Evolutionary conservation across 1,140 invertebrate species (phyloP), one percentile per base, ranked within the genome.

Genomic region (Pygmarrhopalites habei): DNA sequence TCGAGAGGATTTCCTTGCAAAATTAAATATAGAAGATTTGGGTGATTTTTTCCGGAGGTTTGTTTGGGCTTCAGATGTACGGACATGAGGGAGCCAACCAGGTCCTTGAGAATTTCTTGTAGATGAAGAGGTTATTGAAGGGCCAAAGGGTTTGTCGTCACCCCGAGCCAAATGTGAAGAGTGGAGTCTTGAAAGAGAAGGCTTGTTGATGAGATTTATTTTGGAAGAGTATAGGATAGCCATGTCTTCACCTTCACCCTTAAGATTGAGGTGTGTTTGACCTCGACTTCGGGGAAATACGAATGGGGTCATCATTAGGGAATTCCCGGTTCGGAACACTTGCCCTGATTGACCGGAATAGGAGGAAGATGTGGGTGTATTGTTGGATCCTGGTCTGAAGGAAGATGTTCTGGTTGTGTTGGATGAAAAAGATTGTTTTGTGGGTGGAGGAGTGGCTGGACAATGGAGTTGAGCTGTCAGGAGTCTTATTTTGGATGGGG

Each of bases 261-360:
- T 12, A 12, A 7, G 46, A 19, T 7, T 12, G 7, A 12, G 46
- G 19, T 5, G 10, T 12, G 23, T 12, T 12, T 49, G 46, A 12
- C 46, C 46, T 49, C 46, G 12, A 19, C 46, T 49, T 49, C 46
- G 7, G 7, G 12, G 12, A 23, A 49, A 49, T 10, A 14, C 23
- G 19, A 49, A 49, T 49, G 46, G 46, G 7, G 46, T 49, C 46
- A 49, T 49, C n/a, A n/a, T n/a, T n/a, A 5, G 46, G 39, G 12
- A 41, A 41, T 12, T n/a, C n/a, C 46, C 12, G 46, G 7, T 49
- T 12, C 23, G 12, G 12, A 21, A 7, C 46, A 21, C 12, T 19
- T 49, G 14, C 7, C 46, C 46, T 49, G n/a, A n/a, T n/a, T n/a
- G n/a, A n/a, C n/a, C n/a, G n/a, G n/a, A n/a, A n/a, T n/a, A n/a